phyloP scores from a whole-genome alignment of 2,888 invertebrate genomes.

The Drosophila trichaetosa region DNA sequence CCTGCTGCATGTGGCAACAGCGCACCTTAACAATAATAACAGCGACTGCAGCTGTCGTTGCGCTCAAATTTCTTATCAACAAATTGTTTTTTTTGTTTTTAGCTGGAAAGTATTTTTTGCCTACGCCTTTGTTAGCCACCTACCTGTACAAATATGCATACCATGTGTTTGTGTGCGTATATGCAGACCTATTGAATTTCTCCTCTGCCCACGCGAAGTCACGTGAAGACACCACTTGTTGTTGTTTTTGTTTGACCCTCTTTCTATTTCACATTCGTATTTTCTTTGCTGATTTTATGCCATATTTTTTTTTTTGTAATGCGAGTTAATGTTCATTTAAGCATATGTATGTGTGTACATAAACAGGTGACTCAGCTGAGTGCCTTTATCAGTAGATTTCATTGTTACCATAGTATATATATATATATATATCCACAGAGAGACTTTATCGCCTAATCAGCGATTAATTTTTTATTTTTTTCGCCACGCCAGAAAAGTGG shows the following conservation, averaged over 20 bases:
- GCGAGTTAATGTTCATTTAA: conserved; percentile 10
- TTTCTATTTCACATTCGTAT: conserved; percentile 41
- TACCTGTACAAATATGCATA: conserved; percentile 13
- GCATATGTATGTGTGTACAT: neutral
- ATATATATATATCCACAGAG: neutral
- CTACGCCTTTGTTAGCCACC: conserved; percentile 34
- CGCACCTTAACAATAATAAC: conserved; percentile 11
- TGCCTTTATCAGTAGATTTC: conserved; percentile 45
- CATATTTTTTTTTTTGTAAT: conserved; percentile 20
- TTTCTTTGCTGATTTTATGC: conserved; percentile 38
- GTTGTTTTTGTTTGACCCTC: conserved; percentile 14
- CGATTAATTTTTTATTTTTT: conserved; percentile 15
- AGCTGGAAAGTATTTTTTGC: conserved; percentile 32
- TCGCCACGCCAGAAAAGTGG: conserved; percentile 25
- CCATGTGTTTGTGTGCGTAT: neutral
- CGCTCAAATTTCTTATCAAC: conserved; percentile 73
- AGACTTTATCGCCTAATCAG: conserved; percentile 50
- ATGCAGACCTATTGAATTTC: conserved; percentile 38
- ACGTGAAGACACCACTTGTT: conserved; percentile 7
- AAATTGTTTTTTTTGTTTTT: conserved; percentile 25
- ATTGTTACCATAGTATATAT: conserved; percentile 29
- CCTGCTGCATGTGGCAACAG: conserved; percentile 59
- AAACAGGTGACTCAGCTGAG: conserved; percentile 41
- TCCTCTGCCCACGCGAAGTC: conserved; percentile 34
- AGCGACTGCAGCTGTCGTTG: conserved; percentile 57